A percentile compares a stretch with the other conserved stretches of the same genome.
Evolutionary conservation across 2,888 invertebrate genomes (phyloP).

Genomic region (Pteria penguin): DNA sequence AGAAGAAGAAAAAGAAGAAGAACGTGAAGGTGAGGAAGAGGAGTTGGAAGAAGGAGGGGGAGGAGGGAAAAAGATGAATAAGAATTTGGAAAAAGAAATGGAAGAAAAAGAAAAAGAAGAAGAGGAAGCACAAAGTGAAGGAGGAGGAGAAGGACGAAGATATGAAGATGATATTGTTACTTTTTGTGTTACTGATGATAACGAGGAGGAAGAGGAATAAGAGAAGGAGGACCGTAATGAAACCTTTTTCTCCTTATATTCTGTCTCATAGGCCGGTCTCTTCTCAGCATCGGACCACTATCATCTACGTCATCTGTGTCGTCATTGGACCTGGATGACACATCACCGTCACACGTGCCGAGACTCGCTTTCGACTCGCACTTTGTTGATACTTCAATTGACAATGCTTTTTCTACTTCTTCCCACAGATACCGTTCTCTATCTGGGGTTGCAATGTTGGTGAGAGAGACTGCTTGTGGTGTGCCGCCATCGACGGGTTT

Average conservation of each 20-base stretch:
- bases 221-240: too few species aligned
- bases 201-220: too few species aligned
- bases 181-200: too few species aligned
- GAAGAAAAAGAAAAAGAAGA: too few species aligned
- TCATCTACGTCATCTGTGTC: slow-evolving; percentile 14
- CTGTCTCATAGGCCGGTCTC: neutral
- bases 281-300: slow-evolving; percentile 1
- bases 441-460: neutral
- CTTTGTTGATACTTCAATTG: neutral
- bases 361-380: slow-evolving; percentile 1
- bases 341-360: neutral
- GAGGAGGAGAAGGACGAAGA: too few species aligned
- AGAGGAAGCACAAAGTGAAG: too few species aligned
- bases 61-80: too few species aligned
- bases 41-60: too few species aligned
- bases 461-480: neutral
- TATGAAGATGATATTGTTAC: too few species aligned
- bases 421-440: neutral
- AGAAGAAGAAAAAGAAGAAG: too few species aligned
- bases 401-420: neutral
- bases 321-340: slow-evolving; percentile 15
- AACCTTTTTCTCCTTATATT: slow-evolving; percentile 22
- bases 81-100: too few species aligned
- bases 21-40: too few species aligned
- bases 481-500: neutral